These are phyloP conservation scores for Seriola dumerili DNA, from an alignment of 2,113 vertebrate genomes.

Conservation along the genomic window DNA sequence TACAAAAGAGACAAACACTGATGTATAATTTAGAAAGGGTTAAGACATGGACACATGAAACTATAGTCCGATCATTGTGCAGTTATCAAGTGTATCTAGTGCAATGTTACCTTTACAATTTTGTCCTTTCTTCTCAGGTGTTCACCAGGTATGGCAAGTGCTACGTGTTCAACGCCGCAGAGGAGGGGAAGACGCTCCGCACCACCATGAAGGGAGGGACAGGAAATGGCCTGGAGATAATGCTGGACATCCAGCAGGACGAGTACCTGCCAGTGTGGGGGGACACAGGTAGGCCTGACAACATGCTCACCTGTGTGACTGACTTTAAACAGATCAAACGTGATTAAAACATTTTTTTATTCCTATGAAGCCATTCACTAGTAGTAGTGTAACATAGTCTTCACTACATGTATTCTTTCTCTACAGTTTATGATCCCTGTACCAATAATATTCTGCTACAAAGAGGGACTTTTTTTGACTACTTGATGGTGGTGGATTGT, in stretches of 20 bases:
- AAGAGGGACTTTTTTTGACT: too few relatives aligned
- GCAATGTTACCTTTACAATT: background rate
- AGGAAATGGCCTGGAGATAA: conserved; percentile 98
- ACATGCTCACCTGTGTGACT: background rate
- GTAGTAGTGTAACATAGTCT: too few relatives aligned
- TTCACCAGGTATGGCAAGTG: conserved; percentile 99
- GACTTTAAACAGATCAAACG: background rate
- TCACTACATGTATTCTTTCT: too few relatives aligned
- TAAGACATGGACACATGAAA: too few relatives aligned
- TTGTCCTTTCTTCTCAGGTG: conserved; percentile 78
- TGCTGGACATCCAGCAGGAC: conserved; percentile 99
- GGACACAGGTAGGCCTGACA: conserved; percentile 81
- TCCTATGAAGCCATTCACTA: too few relatives aligned
- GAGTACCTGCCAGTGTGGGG: conserved; percentile 88
- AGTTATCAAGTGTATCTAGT: background rate
- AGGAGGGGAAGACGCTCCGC: conserved; percentile 94
- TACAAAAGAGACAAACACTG: too few relatives aligned
- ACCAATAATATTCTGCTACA: too few relatives aligned
- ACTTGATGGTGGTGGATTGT: too few relatives aligned
- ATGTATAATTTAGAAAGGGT: too few relatives aligned
- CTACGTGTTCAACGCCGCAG: conserved; percentile 98
- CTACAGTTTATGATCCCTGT: too few relatives aligned
- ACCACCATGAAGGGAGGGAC: conserved; percentile 98
- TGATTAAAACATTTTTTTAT: too few relatives aligned
- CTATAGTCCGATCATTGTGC: background rate